These are phyloP conservation scores for Drosophila orena DNA, from an alignment of 1,140 invertebrate species.

Conservation along the genomic window DNA sequence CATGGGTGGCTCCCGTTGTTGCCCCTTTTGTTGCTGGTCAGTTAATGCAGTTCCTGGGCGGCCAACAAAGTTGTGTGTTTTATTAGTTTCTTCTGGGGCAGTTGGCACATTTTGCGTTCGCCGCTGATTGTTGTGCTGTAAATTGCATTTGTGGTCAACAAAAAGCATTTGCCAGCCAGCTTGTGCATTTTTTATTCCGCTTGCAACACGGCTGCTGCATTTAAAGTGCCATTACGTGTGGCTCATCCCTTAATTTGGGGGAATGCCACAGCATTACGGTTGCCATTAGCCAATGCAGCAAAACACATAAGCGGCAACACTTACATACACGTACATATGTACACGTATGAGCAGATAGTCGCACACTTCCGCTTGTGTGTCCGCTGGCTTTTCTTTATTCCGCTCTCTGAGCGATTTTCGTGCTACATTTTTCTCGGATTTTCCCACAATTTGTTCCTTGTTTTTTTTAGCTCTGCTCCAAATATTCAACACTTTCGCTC, in stretches of 20 bases:
- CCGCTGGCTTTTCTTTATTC: slow-evolving; percentile 20
- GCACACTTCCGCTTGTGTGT: slow-evolving; percentile 42
- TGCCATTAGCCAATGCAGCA: slow-evolving; percentile 38
- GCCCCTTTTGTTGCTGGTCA: slow-evolving; percentile 22
- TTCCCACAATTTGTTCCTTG: slow-evolving; percentile 4
- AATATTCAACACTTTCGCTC: slow-evolving; percentile 71
- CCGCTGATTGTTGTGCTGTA: slow-evolving; percentile 70
- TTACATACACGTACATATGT: too few relatives aligned
- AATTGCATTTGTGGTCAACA: slow-evolving; percentile 76
- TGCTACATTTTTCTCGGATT: slow-evolving; percentile 21
- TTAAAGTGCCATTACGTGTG: slow-evolving; percentile 77
- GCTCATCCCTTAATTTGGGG: slow-evolving; percentile 50
- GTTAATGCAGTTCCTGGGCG: slow-evolving; percentile 60
- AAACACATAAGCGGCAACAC: slow-evolving; percentile 18
- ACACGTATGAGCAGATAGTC: slow-evolving; percentile 32
- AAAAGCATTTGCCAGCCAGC: slow-evolving; percentile 43
- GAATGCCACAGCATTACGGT: slow-evolving; percentile 66
- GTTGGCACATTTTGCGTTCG: slow-evolving; percentile 27
- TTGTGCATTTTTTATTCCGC: slow-evolving; percentile 1
- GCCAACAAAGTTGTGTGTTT: slow-evolving; percentile 46
- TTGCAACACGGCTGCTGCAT: slow-evolving; percentile 24
- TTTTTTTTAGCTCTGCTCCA: slow-evolving; percentile 50
- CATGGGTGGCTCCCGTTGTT: slow-evolving; percentile 10
- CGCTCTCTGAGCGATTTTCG: slow-evolving; percentile 33
- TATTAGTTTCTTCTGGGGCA: slow-evolving; percentile 62